These are phyloP conservation scores for Seira sanloemensis DNA, from an alignment of 2,888 invertebrate genomes.

Conservation along the genomic window DNA sequence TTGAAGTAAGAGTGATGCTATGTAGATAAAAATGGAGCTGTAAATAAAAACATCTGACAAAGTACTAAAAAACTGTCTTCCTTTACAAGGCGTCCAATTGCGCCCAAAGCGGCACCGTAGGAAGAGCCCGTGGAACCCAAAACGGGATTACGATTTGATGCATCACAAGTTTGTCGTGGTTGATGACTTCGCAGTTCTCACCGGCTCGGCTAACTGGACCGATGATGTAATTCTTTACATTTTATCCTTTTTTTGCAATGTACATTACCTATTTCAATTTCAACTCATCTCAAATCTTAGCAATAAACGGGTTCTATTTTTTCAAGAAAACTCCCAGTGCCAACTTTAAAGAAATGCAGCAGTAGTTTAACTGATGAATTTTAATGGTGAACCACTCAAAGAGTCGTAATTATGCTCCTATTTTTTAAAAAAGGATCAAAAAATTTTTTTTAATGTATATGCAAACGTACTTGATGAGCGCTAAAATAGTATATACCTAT, in stretches of 20 bases:
- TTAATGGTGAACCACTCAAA: too few species aligned
- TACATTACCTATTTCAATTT: too few species aligned
- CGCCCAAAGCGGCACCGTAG: slow-evolving; percentile 27
- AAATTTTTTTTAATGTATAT: too few species aligned
- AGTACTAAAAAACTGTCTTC: background rate
- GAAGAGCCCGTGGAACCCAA: background rate
- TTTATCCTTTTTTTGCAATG: too few species aligned
- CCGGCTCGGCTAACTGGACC: slow-evolving; percentile 64
- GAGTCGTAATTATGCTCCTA: too few species aligned
- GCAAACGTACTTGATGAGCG: too few species aligned
- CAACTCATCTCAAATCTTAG: too few species aligned
- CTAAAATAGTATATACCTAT: too few species aligned
- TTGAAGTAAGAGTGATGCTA: background rate
- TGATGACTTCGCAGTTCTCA: slow-evolving; percentile 31
- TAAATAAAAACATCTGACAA: background rate
- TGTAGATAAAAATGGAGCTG: background rate
- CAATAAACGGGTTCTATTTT: too few species aligned
- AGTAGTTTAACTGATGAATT: background rate
- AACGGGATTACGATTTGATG: slow-evolving; percentile 37
- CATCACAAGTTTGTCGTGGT: slow-evolving; percentile 61
- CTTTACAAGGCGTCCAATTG: slow-evolving; percentile 31
- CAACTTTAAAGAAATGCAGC: background rate
- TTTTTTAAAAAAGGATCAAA: too few species aligned
- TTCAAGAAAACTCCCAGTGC: slow-evolving; percentile 29
- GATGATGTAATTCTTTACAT: too few species aligned